phyloP scores from a whole-genome alignment of 2,797 vertebrate species.

The Prunella strophiata region DNA sequence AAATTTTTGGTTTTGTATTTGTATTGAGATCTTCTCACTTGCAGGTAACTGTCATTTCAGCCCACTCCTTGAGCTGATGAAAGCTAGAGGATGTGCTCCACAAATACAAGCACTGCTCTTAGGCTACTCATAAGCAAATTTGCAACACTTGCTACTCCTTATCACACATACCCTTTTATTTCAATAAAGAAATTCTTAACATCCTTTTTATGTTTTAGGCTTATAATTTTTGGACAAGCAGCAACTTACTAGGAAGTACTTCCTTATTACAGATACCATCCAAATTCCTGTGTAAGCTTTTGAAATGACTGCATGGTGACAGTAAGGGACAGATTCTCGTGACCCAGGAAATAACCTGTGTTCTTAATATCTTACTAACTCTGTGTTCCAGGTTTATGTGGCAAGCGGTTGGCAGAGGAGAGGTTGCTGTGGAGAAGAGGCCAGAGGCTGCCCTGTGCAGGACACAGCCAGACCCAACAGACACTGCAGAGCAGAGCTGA shows the following conservation, averaged over 20 bases:
- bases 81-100: background rate
- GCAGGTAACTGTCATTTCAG: background rate
- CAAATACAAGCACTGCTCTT: background rate
- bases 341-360: background rate
- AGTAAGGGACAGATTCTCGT: background rate
- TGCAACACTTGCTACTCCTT: background rate
- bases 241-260: background rate
- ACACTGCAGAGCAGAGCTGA: background rate
- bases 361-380: background rate
- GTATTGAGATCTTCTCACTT: background rate
- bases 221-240: background rate
- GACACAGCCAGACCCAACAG: background rate
- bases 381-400: background rate
- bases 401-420: background rate
- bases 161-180: background rate
- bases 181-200: background rate
- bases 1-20: background rate
- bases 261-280: background rate
- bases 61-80: background rate
- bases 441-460: background rate
- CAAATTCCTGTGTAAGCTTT: background rate
- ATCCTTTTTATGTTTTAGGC: background rate
- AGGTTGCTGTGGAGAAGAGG: background rate
- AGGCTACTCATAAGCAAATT: background rate
- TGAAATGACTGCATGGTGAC: background rate